Percentiles rank a stretch among this genome's conserved stretches.
phyloP scores from a whole-genome alignment of 2,113 vertebrate species.

The Rynchops niger region DNA sequence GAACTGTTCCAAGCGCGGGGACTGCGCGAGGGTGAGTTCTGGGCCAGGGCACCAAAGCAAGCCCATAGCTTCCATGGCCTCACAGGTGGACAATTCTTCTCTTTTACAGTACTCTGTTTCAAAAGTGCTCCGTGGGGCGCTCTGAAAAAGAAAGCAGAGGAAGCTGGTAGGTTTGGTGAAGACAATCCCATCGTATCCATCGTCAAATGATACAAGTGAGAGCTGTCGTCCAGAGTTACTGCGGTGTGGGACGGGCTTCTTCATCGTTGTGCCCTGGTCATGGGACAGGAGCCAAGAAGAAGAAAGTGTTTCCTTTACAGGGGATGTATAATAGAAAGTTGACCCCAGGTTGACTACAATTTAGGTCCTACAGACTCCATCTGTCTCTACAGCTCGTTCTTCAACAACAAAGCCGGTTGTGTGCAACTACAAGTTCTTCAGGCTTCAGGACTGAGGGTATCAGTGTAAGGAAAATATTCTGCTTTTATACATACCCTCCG shows the following conservation, averaged over 20 bases:
- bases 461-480: neutral
- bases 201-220: fast-evolving
- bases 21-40: neutral
- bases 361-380: neutral
- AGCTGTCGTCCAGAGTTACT: fast-evolving
- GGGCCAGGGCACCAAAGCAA: neutral
- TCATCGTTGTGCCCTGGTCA: fast-evolving
- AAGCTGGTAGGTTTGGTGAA: neutral
- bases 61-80: fast-evolving
- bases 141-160: neutral
- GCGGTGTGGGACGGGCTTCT: neutral
- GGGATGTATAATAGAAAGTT: neutral
- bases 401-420: neutral
- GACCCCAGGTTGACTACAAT: neutral
- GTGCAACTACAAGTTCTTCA: neutral
- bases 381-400: neutral
- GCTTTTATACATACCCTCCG: neutral
- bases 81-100: fast-evolving
- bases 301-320: neutral
- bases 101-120: fast-evolving
- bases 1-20: fast-evolving
- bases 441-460: neutral
- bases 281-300: neutral
- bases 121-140: fast-evolving
- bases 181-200: fast-evolving